Base-by-base conservation (phyloP, 1,140 invertebrate species). In the Centruroides vittatus region DNA sequence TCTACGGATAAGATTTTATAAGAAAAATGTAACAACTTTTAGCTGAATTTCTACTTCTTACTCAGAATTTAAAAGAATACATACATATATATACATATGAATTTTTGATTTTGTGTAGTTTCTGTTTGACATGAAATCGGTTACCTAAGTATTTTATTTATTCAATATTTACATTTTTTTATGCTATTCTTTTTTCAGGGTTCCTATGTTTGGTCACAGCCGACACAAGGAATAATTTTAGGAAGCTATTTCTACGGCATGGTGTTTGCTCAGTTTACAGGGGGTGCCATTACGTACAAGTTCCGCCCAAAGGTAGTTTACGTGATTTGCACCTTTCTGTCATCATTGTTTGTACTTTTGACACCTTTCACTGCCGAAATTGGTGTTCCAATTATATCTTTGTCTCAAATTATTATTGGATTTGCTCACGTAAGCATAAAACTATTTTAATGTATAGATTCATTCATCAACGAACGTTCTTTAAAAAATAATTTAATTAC, bases 211-310 rank as follows among this genome's bases (percentile, higher is more conserved):
- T 92, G 88, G 89, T 80, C 83, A 68, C 81, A 85, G 72, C 78
- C 77, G 58, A 84, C 83, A 9, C 86, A 89, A 73, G 86, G 86
- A 57, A 73, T 89, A 60, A 85, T 92, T 63, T 75, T 91, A 53
- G 84, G 84, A 35, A 82, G 86, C 11, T 92, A 91, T 70, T 91
- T 91, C 71, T 88, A 85, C 82, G 88, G 89, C 5, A 91, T 90
- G 68, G 79, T 89, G 52, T 75, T 86, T 1, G 86, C 86, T 0
- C 84, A 93, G 74, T 76, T 92, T 52, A 86, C 89, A 0, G 86
- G 86, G 48, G 88, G 84, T 2, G 77, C 84, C 58, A 72, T 90
- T 52, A 83, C 86, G 0, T 87, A 89, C 73, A 70, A 82, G 36
- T 80, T 84, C 64, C 87, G 86, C 4, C 86, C 86, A 3, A 90